Evolutionary conservation across 2,113 vertebrate species (phyloP).

Genomic region (Talpa occidentalis): DNA sequence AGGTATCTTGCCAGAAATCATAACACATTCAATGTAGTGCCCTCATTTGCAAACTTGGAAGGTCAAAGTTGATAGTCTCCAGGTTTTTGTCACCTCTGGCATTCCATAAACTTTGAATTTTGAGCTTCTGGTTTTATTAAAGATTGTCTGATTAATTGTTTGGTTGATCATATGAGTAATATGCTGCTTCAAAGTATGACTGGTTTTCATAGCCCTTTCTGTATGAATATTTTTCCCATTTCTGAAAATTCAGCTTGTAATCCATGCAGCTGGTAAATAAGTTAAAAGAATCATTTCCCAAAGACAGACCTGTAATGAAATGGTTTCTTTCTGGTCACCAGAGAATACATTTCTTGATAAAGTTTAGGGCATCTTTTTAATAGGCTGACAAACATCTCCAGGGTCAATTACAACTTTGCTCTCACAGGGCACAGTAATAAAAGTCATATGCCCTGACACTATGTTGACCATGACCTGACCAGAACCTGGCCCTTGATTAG

Average conservation of each 20-base stretch:
- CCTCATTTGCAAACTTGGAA: neutral
- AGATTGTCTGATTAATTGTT: neutral
- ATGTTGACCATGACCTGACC: neutral
- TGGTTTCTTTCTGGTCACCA: constrained; percentile 76
- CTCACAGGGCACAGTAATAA: constrained; percentile 62
- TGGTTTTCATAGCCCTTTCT: neutral
- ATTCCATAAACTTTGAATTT: neutral
- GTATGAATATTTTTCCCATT: neutral
- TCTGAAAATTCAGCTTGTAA: neutral
- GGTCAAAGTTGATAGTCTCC: neutral
- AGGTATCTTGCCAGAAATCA: neutral
- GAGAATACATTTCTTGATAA: constrained; percentile 79
- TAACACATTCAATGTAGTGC: neutral
- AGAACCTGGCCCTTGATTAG: constrained; percentile 38
- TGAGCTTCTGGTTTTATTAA: neutral
- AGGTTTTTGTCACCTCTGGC: neutral
- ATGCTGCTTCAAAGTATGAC: neutral
- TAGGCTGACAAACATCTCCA: constrained; percentile 54
- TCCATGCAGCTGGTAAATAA: neutral
- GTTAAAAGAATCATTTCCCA: neutral
- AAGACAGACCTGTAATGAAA: constrained; percentile 65
- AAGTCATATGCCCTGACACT: constrained; percentile 68
- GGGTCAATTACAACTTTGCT: constrained; percentile 73
- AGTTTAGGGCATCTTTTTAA: constrained; percentile 74
- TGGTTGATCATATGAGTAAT: neutral